These are phyloP conservation scores for Tetramorium parvispinum DNA, from an alignment of 1,140 invertebrate species.

Conservation along the genomic window DNA sequence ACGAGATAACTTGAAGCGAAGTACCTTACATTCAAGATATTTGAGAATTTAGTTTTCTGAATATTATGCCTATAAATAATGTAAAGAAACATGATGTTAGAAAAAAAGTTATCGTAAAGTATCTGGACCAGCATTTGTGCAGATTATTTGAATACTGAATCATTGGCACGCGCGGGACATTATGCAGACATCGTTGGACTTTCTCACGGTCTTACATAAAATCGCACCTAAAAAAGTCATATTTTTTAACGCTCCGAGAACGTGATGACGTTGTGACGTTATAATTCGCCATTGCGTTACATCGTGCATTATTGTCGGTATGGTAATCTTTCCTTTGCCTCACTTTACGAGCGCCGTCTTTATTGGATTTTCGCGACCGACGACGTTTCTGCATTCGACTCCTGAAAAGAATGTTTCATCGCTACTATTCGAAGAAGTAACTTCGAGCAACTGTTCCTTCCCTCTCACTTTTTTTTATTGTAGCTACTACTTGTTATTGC, in stretches of 20 bases:
- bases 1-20: neutral
- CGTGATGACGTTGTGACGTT: neutral
- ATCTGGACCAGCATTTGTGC: neutral
- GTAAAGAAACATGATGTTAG: neutral
- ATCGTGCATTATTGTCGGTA: constrained; percentile 36
- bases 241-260: neutral
- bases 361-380: constrained; percentile 48
- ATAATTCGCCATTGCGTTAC: constrained; percentile 18
- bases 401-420: constrained; percentile 56
- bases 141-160: neutral
- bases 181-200: neutral
- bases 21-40: neutral
- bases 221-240: neutral
- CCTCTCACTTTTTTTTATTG: neutral
- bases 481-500: constrained; percentile 42
- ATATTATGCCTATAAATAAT: neutral
- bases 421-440: constrained; percentile 23
- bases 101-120: neutral
- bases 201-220: neutral
- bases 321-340: constrained; percentile 31
- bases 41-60: neutral
- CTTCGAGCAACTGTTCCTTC: constrained; percentile 12
- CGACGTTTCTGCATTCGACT: constrained; percentile 45
- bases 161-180: neutral
- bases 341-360: constrained; percentile 3